phyloP scores from a whole-genome alignment of 2,113 vertebrate genomes.

The Dasyurus viverrinus region DNA sequence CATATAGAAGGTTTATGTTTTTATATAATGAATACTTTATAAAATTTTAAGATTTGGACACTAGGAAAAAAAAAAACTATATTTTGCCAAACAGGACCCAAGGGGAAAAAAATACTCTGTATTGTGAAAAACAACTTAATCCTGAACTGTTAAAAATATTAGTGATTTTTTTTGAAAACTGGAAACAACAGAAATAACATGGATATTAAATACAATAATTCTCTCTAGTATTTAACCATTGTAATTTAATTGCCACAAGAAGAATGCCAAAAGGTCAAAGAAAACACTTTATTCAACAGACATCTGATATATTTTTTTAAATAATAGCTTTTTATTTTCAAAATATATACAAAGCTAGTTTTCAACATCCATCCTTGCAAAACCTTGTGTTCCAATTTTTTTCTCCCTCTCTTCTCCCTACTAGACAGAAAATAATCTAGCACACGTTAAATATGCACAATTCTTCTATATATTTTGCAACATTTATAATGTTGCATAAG shows the following conservation, averaged over 20 bases:
- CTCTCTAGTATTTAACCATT: background rate
- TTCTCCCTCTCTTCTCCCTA: too few species aligned
- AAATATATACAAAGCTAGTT: too few species aligned
- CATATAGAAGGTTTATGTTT: background rate
- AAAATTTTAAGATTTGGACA: background rate
- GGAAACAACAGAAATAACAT: background rate
- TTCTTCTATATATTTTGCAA: too few species aligned
- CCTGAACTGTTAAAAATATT: background rate
- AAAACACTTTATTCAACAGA: background rate
- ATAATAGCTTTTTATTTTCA: too few species aligned
- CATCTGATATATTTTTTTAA: background rate
- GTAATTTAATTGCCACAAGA: background rate
- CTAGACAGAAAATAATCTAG: too few species aligned
- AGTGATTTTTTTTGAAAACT: background rate
- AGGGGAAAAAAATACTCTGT: background rate
- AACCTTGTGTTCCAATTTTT: too few species aligned
- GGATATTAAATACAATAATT: background rate
- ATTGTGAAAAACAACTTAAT: background rate
- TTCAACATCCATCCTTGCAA: too few species aligned
- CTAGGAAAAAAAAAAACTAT: background rate
- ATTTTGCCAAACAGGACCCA: background rate
- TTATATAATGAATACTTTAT: background rate
- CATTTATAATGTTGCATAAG: too few species aligned
- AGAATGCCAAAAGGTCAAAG: background rate
- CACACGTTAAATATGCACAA: too few species aligned